phyloP scores from a whole-genome alignment of 1,140 invertebrate species.

The Pseudobourletiella spinata region DNA sequence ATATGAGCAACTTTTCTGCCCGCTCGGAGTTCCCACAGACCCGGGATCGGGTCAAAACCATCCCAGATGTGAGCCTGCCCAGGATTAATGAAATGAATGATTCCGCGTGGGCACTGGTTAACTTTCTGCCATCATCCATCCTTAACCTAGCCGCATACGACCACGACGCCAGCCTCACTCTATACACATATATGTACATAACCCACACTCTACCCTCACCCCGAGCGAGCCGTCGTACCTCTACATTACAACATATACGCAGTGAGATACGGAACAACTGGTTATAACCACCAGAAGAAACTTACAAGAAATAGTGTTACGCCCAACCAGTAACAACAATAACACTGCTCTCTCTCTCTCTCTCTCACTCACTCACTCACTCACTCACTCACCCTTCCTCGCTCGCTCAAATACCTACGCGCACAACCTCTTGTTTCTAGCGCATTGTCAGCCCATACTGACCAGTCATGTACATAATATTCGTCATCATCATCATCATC shows the following conservation, averaged over 20 bases:
- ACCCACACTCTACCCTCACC: neutral
- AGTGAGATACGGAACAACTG: too few relatives aligned
- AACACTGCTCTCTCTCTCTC: neutral
- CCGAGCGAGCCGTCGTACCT: too few relatives aligned
- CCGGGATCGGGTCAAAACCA: conserved; percentile 10
- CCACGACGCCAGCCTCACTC: neutral
- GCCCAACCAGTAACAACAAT: conserved; percentile 17
- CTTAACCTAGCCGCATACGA: neutral
- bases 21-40: neutral
- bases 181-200: neutral
- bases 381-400: too few relatives aligned
- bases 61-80: conserved; percentile 15
- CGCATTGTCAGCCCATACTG: neutral
- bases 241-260: too few relatives aligned
- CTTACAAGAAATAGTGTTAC: conserved; percentile 13
- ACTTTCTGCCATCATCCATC: neutral
- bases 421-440: neutral
- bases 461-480: neutral
- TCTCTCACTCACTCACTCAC: neutral
- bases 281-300: neutral
- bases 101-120: conserved; percentile 30
- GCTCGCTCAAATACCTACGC: conserved; percentile 2
- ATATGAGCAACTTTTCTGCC: neutral
- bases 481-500: neutral
- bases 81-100: conserved; percentile 25